These are phyloP conservation scores for Tipula vernalis DNA, from an alignment of 2,888 invertebrate species.

Conservation along the genomic window DNA sequence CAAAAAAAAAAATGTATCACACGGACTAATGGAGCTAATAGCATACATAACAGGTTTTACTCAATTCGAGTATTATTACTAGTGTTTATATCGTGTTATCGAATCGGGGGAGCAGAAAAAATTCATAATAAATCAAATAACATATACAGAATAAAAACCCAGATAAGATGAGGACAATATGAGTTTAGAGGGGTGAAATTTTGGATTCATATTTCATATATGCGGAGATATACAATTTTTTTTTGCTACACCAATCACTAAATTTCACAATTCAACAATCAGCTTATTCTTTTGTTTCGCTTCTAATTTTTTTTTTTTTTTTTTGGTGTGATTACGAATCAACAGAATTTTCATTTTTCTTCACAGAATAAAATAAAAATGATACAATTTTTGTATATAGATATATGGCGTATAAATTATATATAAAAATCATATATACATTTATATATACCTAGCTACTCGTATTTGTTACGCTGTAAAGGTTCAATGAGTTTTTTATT, in stretches of 20 bases:
- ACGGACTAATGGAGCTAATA: background rate
- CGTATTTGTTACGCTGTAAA: background rate
- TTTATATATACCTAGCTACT: background rate
- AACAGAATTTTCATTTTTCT: background rate
- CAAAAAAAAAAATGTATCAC: background rate
- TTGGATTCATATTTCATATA: background rate
- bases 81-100: background rate
- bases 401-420: too few relatives aligned
- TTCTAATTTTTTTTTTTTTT: background rate
- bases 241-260: background rate
- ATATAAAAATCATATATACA: too few relatives aligned
- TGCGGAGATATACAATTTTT: background rate
- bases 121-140: background rate
- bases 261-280: background rate
- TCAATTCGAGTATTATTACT: background rate
- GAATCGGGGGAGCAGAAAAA: background rate
- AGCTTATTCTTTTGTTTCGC: background rate
- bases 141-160: background rate
- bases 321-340: background rate
- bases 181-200: background rate
- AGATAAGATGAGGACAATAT: background rate
- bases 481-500: background rate
- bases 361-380: background rate
- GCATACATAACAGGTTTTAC: background rate
- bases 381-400: too few relatives aligned